Base-by-base conservation (phyloP, 2,888 invertebrate genomes). In the Cheilosia vulpina region DNA sequence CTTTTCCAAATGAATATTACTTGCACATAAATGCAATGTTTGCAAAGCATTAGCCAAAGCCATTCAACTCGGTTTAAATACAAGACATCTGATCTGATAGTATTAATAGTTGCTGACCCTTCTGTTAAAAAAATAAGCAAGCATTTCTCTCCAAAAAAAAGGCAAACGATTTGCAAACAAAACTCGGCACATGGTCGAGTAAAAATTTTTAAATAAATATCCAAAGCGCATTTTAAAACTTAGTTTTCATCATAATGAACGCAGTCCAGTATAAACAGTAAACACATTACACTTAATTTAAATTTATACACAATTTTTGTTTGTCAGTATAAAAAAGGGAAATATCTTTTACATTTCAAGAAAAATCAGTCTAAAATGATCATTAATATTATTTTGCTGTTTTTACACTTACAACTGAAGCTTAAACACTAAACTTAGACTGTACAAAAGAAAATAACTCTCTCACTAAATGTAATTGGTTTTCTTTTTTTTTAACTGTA, bases 291-390 rank as follows among this genome's bases (percentile, higher is more conserved):
- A 38, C 60, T 68, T 68, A 52, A 52, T 38, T 45, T 63, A 41
- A 13, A 60, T 27, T 21, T 47, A 15, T 24, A 63, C n/a, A 63
- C 19, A 62, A 24, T 45, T 55, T 43, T 27, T 62, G 13, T 53
- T 27, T 62, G 6, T 53, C 27, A 53, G 52, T 55, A 68, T 57
- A 62, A 62, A 77, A 77, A 69, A 62, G 34, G 21, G 34, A 68
- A 52, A n/a, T 31, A 58, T 72, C 45, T 53, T 63, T 84, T 80
- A 79, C 79, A 84, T 71, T 73, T 79, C 66, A 81, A 60, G 27
- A 73, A 78, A 84, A 84, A 84, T 84, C 84, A 84, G 84, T 84
- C 84, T 84, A 84, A 79, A 84, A 84, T 79, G 65, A 71, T 78
- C 71, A 62, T 69, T 34, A 21, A 31, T n/a, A 34, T 60, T 41